These are phyloP conservation scores for Cottus gobio DNA, from an alignment of 2,113 vertebrate species.

Conservation along the genomic window DNA sequence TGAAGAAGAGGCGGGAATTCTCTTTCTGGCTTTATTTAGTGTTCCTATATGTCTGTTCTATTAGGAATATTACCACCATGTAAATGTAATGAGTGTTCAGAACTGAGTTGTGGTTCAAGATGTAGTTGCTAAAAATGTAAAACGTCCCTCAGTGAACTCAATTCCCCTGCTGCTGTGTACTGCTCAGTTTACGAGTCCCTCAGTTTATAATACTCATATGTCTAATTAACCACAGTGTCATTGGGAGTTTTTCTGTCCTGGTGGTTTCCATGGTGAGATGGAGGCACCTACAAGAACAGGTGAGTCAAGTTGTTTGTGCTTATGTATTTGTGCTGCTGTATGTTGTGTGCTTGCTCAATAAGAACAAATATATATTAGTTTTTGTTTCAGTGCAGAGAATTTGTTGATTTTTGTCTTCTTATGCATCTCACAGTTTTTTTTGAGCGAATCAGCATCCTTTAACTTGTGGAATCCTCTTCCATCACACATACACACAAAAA, in stretches of 20 bases:
- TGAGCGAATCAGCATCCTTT: neutral
- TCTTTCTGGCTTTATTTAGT: neutral
- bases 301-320: slow-evolving; percentile 43
- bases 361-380: neutral
- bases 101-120: neutral
- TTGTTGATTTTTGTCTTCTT: neutral
- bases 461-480: no score
- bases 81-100: neutral
- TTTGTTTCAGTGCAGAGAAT: neutral
- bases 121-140: neutral
- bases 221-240: slow-evolving; percentile 67
- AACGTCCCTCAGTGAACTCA: neutral
- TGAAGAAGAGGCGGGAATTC: neutral
- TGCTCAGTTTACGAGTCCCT: neutral
- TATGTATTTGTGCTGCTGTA: neutral
- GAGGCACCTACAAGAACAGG: slow-evolving; percentile 77
- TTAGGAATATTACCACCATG: neutral
- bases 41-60: neutral
- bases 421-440: neutral
- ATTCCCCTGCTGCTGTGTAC: neutral
- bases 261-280: slow-evolving; percentile 77
- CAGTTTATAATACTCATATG: neutral
- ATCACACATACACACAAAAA: no score
- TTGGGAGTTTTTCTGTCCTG: slow-evolving; percentile 82
- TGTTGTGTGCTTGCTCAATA: neutral